phyloP scores from a whole-genome alignment of 2,888 invertebrate genomes.

The Druceiella hillmani region DNA sequence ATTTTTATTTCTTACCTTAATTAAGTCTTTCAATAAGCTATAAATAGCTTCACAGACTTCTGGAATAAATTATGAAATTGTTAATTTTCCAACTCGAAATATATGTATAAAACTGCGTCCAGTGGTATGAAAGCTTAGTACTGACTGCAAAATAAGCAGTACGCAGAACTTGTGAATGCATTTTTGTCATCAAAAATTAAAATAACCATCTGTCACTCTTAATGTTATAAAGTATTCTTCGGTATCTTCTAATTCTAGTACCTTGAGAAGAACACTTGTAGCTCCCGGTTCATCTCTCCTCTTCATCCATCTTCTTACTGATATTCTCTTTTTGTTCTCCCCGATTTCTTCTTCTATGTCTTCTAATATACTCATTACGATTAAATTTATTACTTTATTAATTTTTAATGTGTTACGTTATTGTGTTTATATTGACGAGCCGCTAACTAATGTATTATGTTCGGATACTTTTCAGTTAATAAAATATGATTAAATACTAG shows the following conservation, averaged over 20 bases:
- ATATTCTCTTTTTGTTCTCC: constrained; percentile 17
- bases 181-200: constrained; percentile 21
- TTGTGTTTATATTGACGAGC: too few species aligned
- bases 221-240: constrained; percentile 20
- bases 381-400: constrained; percentile 11
- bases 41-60: constrained; percentile 25
- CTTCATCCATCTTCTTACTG: constrained; percentile 22
- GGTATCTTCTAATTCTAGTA: constrained; percentile 24
- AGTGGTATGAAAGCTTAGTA: constrained; percentile 23
- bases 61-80: constrained; percentile 20
- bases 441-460: too few species aligned
- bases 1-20: constrained; percentile 22
- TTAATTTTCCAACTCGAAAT: constrained; percentile 24
- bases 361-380: constrained; percentile 16
- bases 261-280: constrained; percentile 23
- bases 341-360: constrained; percentile 11
- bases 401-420: too few species aligned
- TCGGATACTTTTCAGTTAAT: too few species aligned
- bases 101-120: constrained; percentile 24
- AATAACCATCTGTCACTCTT: constrained; percentile 18
- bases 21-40: constrained; percentile 21
- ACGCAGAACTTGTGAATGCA: constrained; percentile 1
- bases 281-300: constrained; percentile 24
- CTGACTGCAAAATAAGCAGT: too few species aligned
- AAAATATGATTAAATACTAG: too few species aligned